Percentiles rank a stretch among this genome's conserved stretches.
Evolutionary conservation across 2,888 invertebrate species (phyloP).

Genomic region (Entomobrya proxima): DNA sequence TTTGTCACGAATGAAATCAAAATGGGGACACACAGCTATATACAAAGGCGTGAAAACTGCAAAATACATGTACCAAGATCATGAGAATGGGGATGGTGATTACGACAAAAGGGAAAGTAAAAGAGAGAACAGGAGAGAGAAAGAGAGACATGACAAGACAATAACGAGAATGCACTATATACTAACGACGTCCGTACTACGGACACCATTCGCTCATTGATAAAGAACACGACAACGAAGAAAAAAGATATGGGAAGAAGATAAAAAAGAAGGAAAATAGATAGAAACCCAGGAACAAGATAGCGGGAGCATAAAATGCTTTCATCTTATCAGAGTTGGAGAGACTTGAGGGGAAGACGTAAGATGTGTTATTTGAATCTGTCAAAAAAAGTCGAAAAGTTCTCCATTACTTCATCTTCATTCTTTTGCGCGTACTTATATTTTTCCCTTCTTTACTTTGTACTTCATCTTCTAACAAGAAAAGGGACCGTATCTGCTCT

Average conservation of each 20-base stretch:
- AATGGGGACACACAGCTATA: slow-evolving; percentile 45
- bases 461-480: slow-evolving; percentile 6
- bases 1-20: slow-evolving; percentile 61
- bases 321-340: not conserved
- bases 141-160: slow-evolving; percentile 34
- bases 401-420: slow-evolving; percentile 45
- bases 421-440: slow-evolving; percentile 6
- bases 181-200: slow-evolving; percentile 5
- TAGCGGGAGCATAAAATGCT: not conserved
- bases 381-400: slow-evolving; percentile 52
- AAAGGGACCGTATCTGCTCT: not conserved
- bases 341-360: not conserved
- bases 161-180: slow-evolving; percentile 50
- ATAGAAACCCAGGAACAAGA: not conserved
- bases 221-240: not conserved
- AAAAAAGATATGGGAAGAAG: not conserved
- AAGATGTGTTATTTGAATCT: slow-evolving; percentile 48
- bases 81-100: slow-evolving; percentile 11
- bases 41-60: not conserved
- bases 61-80: not conserved
- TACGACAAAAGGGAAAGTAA: slow-evolving; percentile 18
- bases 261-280: not conserved
- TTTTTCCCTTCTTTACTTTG: not conserved
- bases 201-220: not conserved
- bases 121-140: no score